A percentile compares a stretch with the other conserved stretches of the same genome.
phyloP scores from a whole-genome alignment of 2,888 invertebrate species.

The Timema cristinae region DNA sequence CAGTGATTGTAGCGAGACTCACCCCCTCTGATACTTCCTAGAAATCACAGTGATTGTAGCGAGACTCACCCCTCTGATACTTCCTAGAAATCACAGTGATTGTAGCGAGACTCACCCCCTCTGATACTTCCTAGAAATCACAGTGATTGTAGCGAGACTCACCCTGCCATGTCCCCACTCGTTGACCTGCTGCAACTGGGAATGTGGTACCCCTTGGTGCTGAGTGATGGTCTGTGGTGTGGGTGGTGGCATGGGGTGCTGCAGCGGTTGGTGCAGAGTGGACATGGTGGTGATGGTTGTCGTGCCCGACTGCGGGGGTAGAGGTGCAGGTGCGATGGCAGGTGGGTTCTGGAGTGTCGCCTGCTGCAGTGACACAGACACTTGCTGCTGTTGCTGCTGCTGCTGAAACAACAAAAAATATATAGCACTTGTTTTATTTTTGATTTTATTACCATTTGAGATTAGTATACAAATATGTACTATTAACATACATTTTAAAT shows the following conservation, averaged over 20 bases:
- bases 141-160: slow-evolving; percentile 18
- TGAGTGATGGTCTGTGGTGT: slow-evolving; percentile 56
- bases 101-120: background rate
- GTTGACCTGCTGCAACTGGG: slow-evolving; percentile 44
- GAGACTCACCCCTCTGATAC: too few species aligned
- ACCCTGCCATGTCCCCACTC: slow-evolving; percentile 67
- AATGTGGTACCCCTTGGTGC: slow-evolving; percentile 38
- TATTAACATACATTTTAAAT: too few species aligned
- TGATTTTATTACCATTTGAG: too few species aligned
- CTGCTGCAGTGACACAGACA: slow-evolving; percentile 51
- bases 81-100: too few species aligned
- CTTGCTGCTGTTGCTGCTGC: slow-evolving; percentile 33
- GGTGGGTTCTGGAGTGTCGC: slow-evolving; percentile 33
- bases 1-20: too few species aligned
- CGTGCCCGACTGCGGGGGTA: slow-evolving; percentile 41
- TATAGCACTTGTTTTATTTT: too few species aligned
- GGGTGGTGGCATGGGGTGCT: slow-evolving; percentile 30
- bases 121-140: too few species aligned
- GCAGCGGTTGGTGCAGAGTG: slow-evolving; percentile 35
- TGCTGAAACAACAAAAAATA: slow-evolving; percentile 24
- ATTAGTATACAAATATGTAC: too few species aligned
- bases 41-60: too few species aligned
- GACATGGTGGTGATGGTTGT: slow-evolving; percentile 47
- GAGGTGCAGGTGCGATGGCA: slow-evolving; percentile 29
- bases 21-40: too few species aligned